A percentile compares a stretch with the other conserved stretches of the same genome.
These are phyloP conservation scores for Buceros bicornis DNA, from an alignment of 2,797 vertebrate species.

Conservation along the genomic window DNA sequence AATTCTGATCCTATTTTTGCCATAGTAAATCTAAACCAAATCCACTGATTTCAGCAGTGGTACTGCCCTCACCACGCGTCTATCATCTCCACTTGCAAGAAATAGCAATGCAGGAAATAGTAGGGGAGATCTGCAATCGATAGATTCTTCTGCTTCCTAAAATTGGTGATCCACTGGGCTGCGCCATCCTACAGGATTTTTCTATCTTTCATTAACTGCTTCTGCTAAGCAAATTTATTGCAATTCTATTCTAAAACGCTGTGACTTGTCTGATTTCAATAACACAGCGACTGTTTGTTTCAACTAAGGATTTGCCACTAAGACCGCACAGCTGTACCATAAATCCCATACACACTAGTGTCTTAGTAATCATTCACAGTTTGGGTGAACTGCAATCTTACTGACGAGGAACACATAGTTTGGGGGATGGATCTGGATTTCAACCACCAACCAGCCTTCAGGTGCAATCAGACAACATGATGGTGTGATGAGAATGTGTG, in stretches of 20 bases:
- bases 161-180: neutral
- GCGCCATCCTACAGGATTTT: neutral
- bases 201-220: neutral
- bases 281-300: neutral
- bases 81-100: neutral
- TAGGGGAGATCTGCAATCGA: neutral
- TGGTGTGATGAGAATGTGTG: neutral
- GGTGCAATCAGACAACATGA: neutral
- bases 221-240: neutral
- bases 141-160: neutral
- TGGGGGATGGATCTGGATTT: neutral
- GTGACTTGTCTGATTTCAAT: neutral
- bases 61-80: accelerated
- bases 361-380: neutral
- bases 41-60: neutral
- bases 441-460: neutral
- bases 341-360: neutral
- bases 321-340: neutral
- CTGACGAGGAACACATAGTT: neutral
- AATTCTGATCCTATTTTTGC: neutral
- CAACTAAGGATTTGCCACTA: neutral
- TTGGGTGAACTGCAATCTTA: neutral
- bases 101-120: neutral
- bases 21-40: neutral
- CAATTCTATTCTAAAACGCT: neutral